Evolutionary conservation across 2,797 vertebrate species (phyloP).

Genomic region (Enteromius treurensis): DNA sequence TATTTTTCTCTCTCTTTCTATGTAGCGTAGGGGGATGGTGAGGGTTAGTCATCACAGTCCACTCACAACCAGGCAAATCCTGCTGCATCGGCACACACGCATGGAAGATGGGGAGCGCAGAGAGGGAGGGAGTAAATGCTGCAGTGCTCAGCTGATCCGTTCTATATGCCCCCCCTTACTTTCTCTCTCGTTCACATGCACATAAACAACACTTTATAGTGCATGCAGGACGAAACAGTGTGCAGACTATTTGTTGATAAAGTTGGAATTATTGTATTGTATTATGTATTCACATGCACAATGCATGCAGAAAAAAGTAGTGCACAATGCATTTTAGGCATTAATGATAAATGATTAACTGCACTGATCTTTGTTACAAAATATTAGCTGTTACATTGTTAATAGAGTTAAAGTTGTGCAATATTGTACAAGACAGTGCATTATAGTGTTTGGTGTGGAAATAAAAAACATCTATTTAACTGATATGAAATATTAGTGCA

Average conservation of each 20-base stretch:
- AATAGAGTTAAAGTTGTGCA: background rate
- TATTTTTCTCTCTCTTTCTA: slow-evolving; percentile 15
- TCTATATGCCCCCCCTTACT: slow-evolving; percentile 20
- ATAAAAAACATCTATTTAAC: background rate
- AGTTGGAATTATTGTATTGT: background rate
- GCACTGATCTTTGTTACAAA: background rate
- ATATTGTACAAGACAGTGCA: background rate
- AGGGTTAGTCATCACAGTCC: slow-evolving; percentile 39
- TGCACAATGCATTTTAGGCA: background rate
- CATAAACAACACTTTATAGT: slow-evolving; percentile 31
- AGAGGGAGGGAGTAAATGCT: slow-evolving; percentile 50
- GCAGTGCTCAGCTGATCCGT: slow-evolving; percentile 60
- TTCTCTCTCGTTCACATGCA: slow-evolving; percentile 17
- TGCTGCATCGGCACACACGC: slow-evolving; percentile 60
- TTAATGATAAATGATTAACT: background rate
- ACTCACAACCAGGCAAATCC: slow-evolving; percentile 59
- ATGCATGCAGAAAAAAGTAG: background rate
- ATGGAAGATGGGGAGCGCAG: slow-evolving; percentile 1
- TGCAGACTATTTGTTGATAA: background rate
- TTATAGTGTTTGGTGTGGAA: background rate
- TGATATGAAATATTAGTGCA: background rate
- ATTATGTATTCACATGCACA: background rate
- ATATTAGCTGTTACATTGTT: background rate
- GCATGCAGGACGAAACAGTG: background rate
- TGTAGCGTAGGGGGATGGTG: slow-evolving; percentile 39